A percentile compares a stretch with the other conserved stretches of the same genome.
Conservation (phyloP, 2,888 invertebrate species). For the Notodonta dromedarius region DNA sequence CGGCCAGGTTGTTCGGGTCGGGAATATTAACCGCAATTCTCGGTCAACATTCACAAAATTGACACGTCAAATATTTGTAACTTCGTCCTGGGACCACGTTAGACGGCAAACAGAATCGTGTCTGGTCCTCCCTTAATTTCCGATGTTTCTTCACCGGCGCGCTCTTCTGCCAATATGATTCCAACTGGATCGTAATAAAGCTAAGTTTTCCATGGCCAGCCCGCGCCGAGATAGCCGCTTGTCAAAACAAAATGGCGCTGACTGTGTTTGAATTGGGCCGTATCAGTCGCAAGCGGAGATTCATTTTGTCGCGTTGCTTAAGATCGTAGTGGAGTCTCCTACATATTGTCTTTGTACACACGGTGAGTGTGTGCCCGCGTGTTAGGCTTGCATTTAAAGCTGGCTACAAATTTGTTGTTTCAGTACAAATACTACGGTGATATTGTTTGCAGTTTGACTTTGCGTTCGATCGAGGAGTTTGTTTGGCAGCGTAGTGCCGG, state of each 20-base stretch:
- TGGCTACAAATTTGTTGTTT: constrained; percentile 83
- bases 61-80: constrained; percentile 85
- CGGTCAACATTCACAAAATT: constrained; percentile 85
- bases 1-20: constrained; percentile 73
- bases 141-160: constrained; percentile 73
- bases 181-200: constrained; percentile 52
- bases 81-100: constrained; percentile 84
- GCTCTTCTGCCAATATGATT: constrained; percentile 49
- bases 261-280: constrained; percentile 83
- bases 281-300: constrained; percentile 83
- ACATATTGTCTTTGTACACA: constrained; percentile 83
- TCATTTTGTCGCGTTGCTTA: constrained; percentile 84
- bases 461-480: constrained; percentile 80
- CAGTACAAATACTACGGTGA: constrained; percentile 82
- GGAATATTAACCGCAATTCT: constrained; percentile 84
- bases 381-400: constrained; percentile 82
- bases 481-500: constrained; percentile 63
- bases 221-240: constrained; percentile 72
- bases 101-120: constrained; percentile 83
- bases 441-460: constrained; percentile 82
- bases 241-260: constrained; percentile 84
- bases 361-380: constrained; percentile 77
- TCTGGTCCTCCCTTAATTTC: constrained; percentile 84
- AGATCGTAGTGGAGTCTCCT: constrained; percentile 78
- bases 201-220: constrained; percentile 51